Evolutionary conservation across 2,888 invertebrate species (phyloP).

Genomic region (Lochmaea capreae): DNA sequence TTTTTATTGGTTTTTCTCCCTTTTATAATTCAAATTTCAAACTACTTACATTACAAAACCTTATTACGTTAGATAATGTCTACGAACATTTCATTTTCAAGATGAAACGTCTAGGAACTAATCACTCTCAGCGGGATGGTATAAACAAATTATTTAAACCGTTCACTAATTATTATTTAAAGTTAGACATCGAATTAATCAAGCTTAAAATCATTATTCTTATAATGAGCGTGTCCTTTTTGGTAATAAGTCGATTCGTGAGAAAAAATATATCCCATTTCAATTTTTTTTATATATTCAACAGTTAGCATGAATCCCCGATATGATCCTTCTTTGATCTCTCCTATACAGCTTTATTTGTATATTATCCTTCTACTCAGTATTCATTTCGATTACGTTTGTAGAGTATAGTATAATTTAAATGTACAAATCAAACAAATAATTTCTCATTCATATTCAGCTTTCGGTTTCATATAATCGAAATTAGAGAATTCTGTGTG

Average conservation of each 20-base stretch:
- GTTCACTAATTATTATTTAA: neutral
- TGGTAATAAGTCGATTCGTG: too few species aligned
- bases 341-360: slow-evolving; percentile 25
- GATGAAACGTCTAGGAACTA: neutral
- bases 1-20: neutral
- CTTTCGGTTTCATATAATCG: slow-evolving; percentile 44
- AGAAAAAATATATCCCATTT: too few species aligned
- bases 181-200: neutral
- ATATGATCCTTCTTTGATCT: neutral
- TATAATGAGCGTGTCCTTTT: too few species aligned
- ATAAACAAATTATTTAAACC: neutral
- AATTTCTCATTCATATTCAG: slow-evolving; percentile 40
- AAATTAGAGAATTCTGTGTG: slow-evolving; percentile 48
- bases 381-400: slow-evolving; percentile 49
- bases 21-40: too few species aligned
- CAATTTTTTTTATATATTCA: too few species aligned
- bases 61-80: too few species aligned
- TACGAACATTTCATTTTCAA: neutral
- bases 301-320: too few species aligned
- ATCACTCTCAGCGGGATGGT: neutral
- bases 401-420: slow-evolving; percentile 48
- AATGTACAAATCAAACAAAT: slow-evolving; percentile 47
- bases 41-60: too few species aligned
- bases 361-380: slow-evolving; percentile 37
- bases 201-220: neutral